Evolutionary conservation across 92 coral and sea anemone genomes (phyloP).

Genomic region (Anthopleura xanthogrammica): DNA sequence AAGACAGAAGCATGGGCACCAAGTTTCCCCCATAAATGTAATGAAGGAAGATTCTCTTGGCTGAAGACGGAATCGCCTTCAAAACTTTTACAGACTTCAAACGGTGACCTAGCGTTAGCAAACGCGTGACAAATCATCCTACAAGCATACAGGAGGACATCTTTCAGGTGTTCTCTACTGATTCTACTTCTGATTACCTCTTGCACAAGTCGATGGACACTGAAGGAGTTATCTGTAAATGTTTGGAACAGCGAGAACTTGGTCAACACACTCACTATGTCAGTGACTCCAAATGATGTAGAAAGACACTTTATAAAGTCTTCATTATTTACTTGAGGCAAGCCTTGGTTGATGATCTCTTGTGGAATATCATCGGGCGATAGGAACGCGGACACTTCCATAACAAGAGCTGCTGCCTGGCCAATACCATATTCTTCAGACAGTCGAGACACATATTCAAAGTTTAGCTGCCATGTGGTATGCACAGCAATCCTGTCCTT

Average conservation of each 20-base stretch:
- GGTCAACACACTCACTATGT: slow-evolving; percentile 64
- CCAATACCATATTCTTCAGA: slow-evolving; percentile 28
- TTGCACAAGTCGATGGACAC: slow-evolving; percentile 89
- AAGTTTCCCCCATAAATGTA: slow-evolving; percentile 52
- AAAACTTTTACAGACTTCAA: slow-evolving; percentile 3
- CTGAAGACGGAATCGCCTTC: too few species aligned
- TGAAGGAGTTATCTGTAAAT: slow-evolving; percentile 45
- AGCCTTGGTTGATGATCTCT: slow-evolving; percentile 76
- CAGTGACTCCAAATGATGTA: slow-evolving; percentile 42
- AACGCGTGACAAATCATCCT: slow-evolving; percentile 66
- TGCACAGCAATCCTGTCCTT: slow-evolving; percentile 22
- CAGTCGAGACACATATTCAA: neutral
- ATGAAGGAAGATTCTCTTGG: slow-evolving; percentile 4
- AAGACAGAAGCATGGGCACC: too few species aligned
- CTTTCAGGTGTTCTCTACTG: slow-evolving; percentile 7
- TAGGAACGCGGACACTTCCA: slow-evolving; percentile 74
- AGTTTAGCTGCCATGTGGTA: slow-evolving; percentile 75
- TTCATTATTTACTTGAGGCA: slow-evolving; percentile 37
- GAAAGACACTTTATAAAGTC: slow-evolving; percentile 24
- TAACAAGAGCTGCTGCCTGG: slow-evolving; percentile 29
- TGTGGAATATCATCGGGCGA: neutral
- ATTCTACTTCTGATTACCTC: slow-evolving; percentile 72
- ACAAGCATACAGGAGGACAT: slow-evolving; percentile 51
- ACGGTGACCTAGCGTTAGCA: slow-evolving; percentile 50
- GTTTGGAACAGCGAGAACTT: slow-evolving; percentile 82